These are phyloP conservation scores for Otolemur garnettii DNA, from an alignment of 2,113 vertebrate species.

Conservation along the genomic window DNA sequence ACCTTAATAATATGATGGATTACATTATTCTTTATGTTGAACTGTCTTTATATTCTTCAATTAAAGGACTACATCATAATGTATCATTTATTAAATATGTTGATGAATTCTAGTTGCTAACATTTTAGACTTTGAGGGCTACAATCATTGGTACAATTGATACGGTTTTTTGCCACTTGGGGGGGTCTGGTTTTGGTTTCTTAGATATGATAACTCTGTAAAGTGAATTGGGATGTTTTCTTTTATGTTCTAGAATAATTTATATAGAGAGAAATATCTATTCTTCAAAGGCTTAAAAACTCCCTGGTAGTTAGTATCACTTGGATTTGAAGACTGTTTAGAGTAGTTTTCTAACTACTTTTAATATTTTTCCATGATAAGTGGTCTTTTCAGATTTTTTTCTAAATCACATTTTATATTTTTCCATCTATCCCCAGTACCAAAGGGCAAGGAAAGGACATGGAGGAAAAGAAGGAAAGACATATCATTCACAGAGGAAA, in stretches of 20 bases:
- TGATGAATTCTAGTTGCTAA: conserved; percentile 23
- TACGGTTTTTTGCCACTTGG: not conserved
- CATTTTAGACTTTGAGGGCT: conserved; percentile 19
- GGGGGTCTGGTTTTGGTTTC: conserved; percentile 24
- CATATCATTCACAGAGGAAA: not conserved
- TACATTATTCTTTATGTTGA: not conserved
- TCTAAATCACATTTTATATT: not conserved
- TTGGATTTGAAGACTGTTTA: not conserved
- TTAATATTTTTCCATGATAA: not conserved
- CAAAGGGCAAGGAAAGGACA: not conserved
- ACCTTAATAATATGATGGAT: not conserved
- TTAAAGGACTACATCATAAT: not conserved
- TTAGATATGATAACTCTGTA: not conserved
- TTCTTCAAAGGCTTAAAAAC: not conserved
- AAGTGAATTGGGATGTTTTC: not conserved
- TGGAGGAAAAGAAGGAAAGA: no score
- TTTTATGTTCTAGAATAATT: not conserved
- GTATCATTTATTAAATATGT: not conserved
- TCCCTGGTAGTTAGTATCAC: not conserved
- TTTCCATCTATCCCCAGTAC: not conserved
- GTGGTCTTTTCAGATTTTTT: not conserved
- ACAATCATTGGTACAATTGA: not conserved
- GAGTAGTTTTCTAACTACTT: conserved; percentile 7
- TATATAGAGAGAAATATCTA: not conserved
- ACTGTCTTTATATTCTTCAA: not conserved